These are phyloP conservation scores for Huso huso DNA, from an alignment of 2,797 vertebrate species.

Conservation along the genomic window DNA sequence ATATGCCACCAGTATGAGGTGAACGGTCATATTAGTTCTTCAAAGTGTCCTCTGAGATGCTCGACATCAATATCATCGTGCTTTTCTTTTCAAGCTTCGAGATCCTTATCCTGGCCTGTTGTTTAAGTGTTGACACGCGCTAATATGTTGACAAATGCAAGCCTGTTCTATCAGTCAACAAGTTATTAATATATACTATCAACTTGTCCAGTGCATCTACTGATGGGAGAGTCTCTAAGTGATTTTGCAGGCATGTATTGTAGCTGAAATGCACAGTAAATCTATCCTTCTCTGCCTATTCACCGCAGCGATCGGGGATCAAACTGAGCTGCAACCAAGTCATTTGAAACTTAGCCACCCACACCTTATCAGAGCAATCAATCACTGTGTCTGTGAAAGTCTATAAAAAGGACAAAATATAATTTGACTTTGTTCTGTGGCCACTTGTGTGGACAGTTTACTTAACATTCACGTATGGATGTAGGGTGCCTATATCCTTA, in stretches of 20 bases:
- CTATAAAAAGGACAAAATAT: too few species aligned
- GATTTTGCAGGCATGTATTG: constrained; percentile 50
- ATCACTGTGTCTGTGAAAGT: too few species aligned
- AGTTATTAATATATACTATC: constrained; percentile 53
- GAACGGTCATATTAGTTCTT: not conserved
- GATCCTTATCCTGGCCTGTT: constrained; percentile 28
- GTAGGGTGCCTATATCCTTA: too few species aligned
- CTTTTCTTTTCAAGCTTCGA: not conserved
- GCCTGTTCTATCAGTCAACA: constrained; percentile 55
- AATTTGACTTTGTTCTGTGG: too few species aligned
- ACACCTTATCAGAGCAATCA: too few species aligned
- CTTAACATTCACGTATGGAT: too few species aligned
- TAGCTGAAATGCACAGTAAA: too few species aligned
- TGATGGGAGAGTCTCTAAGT: constrained; percentile 26
- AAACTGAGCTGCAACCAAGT: too few species aligned
- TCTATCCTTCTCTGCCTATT: too few species aligned
- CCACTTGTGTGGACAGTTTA: too few species aligned
- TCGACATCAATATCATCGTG: not conserved
- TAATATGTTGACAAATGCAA: constrained; percentile 62
- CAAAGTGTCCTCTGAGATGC: not conserved
- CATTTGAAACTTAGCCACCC: too few species aligned
- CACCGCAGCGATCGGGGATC: too few species aligned
- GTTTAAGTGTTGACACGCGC: constrained; percentile 53
- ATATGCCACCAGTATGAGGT: not conserved
- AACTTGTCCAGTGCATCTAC: constrained; percentile 24